phyloP scores from a whole-genome alignment of 1,140 invertebrate species.

The Campodea augens region DNA sequence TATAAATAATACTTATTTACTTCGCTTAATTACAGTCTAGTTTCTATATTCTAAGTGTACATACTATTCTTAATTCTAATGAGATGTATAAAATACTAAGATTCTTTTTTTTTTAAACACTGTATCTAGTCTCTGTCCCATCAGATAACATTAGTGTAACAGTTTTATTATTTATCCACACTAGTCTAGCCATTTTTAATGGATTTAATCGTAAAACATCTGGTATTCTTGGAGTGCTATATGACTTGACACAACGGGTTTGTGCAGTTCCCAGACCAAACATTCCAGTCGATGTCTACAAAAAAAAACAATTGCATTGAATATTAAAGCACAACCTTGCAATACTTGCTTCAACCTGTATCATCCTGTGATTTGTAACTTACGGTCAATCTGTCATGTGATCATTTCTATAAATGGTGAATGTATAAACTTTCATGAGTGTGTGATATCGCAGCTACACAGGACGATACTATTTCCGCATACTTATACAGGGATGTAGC shows the following conservation, averaged over 20 bases:
- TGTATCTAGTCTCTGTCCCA: constrained; percentile 75
- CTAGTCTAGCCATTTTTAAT: constrained; percentile 63
- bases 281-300: constrained; percentile 53
- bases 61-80: too few species aligned
- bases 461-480: too few species aligned
- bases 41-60: too few species aligned
- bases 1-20: too few species aligned
- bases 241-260: constrained; percentile 80
- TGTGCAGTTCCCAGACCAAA: constrained; percentile 80
- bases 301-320: constrained; percentile 14
- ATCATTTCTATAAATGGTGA: not conserved
- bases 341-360: not conserved
- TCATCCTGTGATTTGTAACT: too few species aligned
- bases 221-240: constrained; percentile 74
- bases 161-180: constrained; percentile 82
- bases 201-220: constrained; percentile 70
- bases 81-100: too few species aligned
- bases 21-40: too few species aligned
- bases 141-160: constrained; percentile 82
- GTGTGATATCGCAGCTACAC: not conserved
- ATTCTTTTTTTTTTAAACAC: constrained; percentile 44
- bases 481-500: too few species aligned
- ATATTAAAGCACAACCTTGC: not conserved
- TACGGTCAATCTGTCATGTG: too few species aligned
- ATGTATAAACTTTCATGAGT: not conserved